Percentiles rank a stretch among this genome's conserved stretches.
Evolutionary conservation across 2,888 invertebrate species (phyloP).

Genomic region (Busseola fusca): DNA sequence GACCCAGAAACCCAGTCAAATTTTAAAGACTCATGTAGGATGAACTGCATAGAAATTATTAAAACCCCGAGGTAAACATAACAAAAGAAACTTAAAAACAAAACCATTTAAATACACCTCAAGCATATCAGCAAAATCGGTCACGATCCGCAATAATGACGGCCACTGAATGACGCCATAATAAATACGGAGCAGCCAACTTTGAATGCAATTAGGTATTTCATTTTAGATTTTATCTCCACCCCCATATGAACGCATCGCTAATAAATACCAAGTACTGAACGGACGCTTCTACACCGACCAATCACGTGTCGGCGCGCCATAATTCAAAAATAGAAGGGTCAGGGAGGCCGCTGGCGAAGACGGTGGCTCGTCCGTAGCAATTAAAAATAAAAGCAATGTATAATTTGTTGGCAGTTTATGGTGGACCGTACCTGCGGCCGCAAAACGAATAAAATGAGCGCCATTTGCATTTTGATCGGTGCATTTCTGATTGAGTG

Average conservation of each 20-base stretch:
- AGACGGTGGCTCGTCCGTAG: conserved; percentile 84
- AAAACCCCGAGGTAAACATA: neutral
- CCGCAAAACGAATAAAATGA: conserved; percentile 78
- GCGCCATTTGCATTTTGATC: conserved; percentile 84
- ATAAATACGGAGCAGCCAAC: conserved; percentile 54
- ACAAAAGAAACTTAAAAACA: conserved; percentile 13
- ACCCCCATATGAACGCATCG: conserved; percentile 68
- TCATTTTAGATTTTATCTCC: conserved; percentile 74
- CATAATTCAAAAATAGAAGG: conserved; percentile 87
- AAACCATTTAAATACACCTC: conserved; percentile 23
- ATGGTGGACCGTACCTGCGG: conserved; percentile 75
- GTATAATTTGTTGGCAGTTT: conserved; percentile 87
- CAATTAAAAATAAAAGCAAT: conserved; percentile 88
- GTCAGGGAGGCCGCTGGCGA: conserved; percentile 79
- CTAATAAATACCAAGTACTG: conserved; percentile 63
- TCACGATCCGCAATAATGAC: conserved; percentile 57
- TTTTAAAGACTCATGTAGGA: neutral
- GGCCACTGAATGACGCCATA: conserved; percentile 46
- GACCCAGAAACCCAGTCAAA: neutral
- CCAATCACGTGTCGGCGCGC: conserved; percentile 86
- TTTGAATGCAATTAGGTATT: conserved; percentile 64
- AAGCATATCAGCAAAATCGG: conserved; percentile 43
- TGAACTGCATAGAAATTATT: neutral
- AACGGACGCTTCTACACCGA: conserved; percentile 67
- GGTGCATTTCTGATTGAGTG: conserved; percentile 84